Evolutionary conservation across 1,140 invertebrate genomes (phyloP), one percentile per base, ranked within the genome.

Genomic region (Heliothis virescens): DNA sequence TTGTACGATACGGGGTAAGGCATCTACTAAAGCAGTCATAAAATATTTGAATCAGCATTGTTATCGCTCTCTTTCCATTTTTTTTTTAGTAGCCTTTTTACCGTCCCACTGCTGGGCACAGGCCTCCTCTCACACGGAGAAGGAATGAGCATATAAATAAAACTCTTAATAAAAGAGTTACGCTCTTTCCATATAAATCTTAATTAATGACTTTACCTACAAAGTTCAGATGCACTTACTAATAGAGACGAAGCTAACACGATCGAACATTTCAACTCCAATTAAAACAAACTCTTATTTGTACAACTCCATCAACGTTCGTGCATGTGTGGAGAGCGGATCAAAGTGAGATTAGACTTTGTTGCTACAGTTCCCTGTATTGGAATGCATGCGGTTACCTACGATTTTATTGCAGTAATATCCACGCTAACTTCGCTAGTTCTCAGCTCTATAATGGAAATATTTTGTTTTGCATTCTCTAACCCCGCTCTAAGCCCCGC

Each of bases 201-300:
- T 55, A 71, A 71, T 71, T 57, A 72, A 72, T 10, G 69, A 53
- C 65, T 69, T 63, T 7, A 50, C 41, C 65, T 53, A 7, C 7
- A 41, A 5, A 41, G 13, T 65, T 21, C 11, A 59, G 34, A 1
- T 47, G 16, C 13, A 7, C 7, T 1, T 41, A 18, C 41, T 69
- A 71, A 71, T 55, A 53, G 53, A 11, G 18, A 59, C 48, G 26
- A 48, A 74, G 59, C 29, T 60, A 74, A 60, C 72, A 2, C 18
- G 59, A 75, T 11, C 53, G 34, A 63, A 57, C 59, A 63, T 63
- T 76, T 65, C 59, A 76, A 76, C 60, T 76, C 74, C 59, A 76
- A 76, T 76, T 76, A 76, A 69, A 69, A 69, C 67, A 21, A 59
- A 59, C 34, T 47, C 3, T 16, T 55, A 48, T 59, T 21, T 48